These are phyloP conservation scores for Pyrrhia umbra DNA, from an alignment of 2,888 invertebrate genomes.

Conservation along the genomic window DNA sequence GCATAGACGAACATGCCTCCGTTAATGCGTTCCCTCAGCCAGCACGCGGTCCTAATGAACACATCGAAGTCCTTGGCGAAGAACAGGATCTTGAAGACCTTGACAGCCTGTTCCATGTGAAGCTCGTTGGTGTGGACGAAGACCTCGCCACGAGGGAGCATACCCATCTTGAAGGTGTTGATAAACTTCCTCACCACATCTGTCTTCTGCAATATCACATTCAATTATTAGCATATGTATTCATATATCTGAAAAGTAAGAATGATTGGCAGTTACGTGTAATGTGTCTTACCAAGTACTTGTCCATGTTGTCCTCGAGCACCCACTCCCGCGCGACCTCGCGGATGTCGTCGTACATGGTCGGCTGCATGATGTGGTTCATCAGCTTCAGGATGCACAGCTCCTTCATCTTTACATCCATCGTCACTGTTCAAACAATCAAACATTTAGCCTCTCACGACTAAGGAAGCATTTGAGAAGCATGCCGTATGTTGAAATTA, in stretches of 20 bases:
- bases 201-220: constrained; percentile 79
- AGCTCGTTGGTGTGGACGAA: constrained; percentile 91
- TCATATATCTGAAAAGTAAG: neutral
- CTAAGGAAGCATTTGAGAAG: neutral
- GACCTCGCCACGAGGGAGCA: constrained; percentile 90
- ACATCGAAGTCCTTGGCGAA: constrained; percentile 93
- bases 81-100: constrained; percentile 91
- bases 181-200: constrained; percentile 91
- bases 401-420: constrained; percentile 89
- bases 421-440: constrained; percentile 78
- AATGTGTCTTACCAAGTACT: constrained; percentile 84
- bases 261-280: neutral
- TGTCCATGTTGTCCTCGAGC: constrained; percentile 90
- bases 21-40: constrained; percentile 93
- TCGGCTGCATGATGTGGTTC: constrained; percentile 91
- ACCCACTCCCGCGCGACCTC: constrained; percentile 91
- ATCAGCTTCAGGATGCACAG: constrained; percentile 90
- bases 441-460: neutral
- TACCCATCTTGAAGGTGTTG: constrained; percentile 88
- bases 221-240: neutral
- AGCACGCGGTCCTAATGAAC: constrained; percentile 92
- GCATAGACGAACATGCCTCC: constrained; percentile 94
- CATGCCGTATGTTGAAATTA: neutral
- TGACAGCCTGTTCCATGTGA: constrained; percentile 91
- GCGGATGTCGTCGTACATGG: constrained; percentile 90